Evolutionary conservation across 2,888 invertebrate species (phyloP), one percentile per base, ranked within the genome.

Genomic region (Drosophila algonquin): DNA sequence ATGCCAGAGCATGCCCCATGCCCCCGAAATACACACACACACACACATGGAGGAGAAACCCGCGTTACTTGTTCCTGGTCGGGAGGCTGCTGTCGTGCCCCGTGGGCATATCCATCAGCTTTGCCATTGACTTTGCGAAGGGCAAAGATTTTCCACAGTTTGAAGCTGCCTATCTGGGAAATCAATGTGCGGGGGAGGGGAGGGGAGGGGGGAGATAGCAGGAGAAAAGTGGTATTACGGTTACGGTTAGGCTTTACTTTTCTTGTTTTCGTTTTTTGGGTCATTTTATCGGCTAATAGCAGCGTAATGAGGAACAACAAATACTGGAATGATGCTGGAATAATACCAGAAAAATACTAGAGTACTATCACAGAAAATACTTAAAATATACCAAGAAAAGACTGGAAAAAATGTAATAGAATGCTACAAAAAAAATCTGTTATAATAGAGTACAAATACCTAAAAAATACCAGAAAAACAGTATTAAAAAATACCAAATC

Each of bases 31-130:
- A 18, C 35, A 52, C 32, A 18, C 18, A 64, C 40, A 45, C 48
- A 44, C 64, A 65, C 65, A 69, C 3, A 21, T 7, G 27, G 50
- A 51, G 68, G 50, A 40, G 50, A 53, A 56, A 68, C n/a, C 69
- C 56, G 67, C 69, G 67, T 50, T 65, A 65, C 65, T 67, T 54
- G 64, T 48, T 57, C 57, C 52, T 47, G 46, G 30, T 21, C 35
- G 18, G 30, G 12, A 62, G 30, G 14, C 40, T 40, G 52, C 27
- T 45, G 18, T 60, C 35, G 16, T 6, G 4, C 6, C 24, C 35
- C 24, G n/a, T 40, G 51, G 53, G 46, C 8, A 24, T 55, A 69
- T 67, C 67, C 67, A 67, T 67, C 69, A 68, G 50, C 65, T 48
- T 65, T 63, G 53, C 64, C 52, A 35, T 53, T 47, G 14, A 48